Evolutionary conservation across 1,140 invertebrate species (phyloP), one percentile per base, ranked within the genome.

Genomic region (Coptotermes formosanus): DNA sequence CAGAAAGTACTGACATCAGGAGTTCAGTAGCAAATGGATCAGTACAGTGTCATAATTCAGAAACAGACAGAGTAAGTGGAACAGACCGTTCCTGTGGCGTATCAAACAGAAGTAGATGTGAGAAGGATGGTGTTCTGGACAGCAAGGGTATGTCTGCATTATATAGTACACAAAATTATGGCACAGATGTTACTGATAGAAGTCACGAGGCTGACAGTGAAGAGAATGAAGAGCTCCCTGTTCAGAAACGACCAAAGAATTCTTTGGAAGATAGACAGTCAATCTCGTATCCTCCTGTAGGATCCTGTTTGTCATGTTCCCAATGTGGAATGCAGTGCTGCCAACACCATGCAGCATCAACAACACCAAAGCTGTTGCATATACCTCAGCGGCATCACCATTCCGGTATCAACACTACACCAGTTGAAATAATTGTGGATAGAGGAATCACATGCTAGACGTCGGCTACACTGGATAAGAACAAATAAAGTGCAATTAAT

Each of bases 251-350:
- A 19, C 86, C 86, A n/a, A 86, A 86, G 86, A 86, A 86, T 82
- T 86, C 45, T 48, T 30, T 32, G 23, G 86, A 83, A 69, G 86
- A 82, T 23, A 38, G 86, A n/a, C 48, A 82, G 30, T 85, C 85
- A 25, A 44, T 64, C 7, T 9, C 16, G 9, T 75, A 25, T 16
- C 45, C 85, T 16, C 45, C 85, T 32, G 30, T 86, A 9, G 59
- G 11, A 23, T 48, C 85, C 6, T 90, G 90, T 87, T 88, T 91
- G 25, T 87, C 84, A 64, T 91, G 90, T 89, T 88, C 90, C 64
- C 90, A 91, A 87, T 91, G 90, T 87, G 90, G 90, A 48, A 88
- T 90, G 11, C 88, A 90, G 52, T 91, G 90, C 87, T 88, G 90
- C 44, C 90, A 90, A 85, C 86, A 90, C 82, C 89, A 48, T 21